A percentile compares a stretch with the other conserved stretches of the same genome.
These are phyloP conservation scores for Erinaceus europaeus DNA, from an alignment of 2,113 vertebrate species.

Conservation along the genomic window DNA sequence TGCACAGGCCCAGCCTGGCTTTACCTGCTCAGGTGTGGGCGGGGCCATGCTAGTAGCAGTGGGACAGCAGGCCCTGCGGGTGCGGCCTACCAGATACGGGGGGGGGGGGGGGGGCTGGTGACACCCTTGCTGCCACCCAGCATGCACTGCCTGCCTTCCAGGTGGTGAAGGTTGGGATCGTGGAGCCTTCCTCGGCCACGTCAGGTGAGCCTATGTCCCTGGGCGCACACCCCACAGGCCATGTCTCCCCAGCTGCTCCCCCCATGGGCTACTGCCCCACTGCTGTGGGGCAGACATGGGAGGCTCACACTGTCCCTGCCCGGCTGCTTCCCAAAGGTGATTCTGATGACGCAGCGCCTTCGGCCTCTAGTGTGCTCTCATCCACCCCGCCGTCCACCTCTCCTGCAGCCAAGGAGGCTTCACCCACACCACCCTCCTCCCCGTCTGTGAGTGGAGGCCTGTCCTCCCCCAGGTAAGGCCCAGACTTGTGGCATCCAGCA, in stretches of 20 bases:
- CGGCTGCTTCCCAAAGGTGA: conserved; percentile 86
- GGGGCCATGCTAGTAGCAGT: too few relatives aligned
- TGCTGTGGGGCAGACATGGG: neutral
- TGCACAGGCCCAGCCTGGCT: too few relatives aligned
- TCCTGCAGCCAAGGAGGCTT: conserved; percentile 92
- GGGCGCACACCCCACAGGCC: too few relatives aligned
- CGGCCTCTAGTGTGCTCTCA: conserved; percentile 88
- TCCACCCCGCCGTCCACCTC: conserved; percentile 93
- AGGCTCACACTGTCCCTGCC: too few relatives aligned
- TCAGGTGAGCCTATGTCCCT: conserved; percentile 92
- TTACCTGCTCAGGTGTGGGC: too few relatives aligned
- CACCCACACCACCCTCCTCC: conserved; percentile 96
- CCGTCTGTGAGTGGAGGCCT: conserved; percentile 92
- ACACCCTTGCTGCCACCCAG: neutral
- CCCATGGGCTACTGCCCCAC: too few relatives aligned
- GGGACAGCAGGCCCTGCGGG: too few relatives aligned
- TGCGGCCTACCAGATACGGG: too few relatives aligned
- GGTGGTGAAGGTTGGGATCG: conserved; percentile 97
- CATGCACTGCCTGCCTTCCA: conserved; percentile 68
- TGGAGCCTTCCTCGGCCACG: conserved; percentile 93
- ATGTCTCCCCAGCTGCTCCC: too few relatives aligned
- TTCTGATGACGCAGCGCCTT: conserved; percentile 94
- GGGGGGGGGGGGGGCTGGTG: too few relatives aligned
- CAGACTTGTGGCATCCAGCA: neutral
- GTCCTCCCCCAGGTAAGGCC: conserved; percentile 86